These are phyloP conservation scores for Ephydatia muelleri DNA, from an alignment of 37 sponge, comb jelly and placozoan genomes.

Conservation along the genomic window DNA sequence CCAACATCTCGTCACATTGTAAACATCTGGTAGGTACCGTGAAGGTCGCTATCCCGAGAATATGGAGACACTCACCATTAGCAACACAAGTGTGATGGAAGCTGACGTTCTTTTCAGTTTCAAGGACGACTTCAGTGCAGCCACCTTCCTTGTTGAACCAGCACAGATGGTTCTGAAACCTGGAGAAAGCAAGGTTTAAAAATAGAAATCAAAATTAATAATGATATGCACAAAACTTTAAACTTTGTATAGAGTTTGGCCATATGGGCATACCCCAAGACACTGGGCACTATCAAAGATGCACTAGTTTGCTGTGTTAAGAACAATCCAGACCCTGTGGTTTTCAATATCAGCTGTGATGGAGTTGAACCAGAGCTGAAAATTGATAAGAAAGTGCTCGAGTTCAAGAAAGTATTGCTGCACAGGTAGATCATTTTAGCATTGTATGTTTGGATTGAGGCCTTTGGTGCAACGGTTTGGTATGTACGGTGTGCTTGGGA, in stretches of 20 bases:
- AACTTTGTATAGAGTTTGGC: constrained; percentile 47
- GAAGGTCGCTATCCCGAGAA: constrained; percentile 92
- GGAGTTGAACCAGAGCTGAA: constrained; percentile 93
- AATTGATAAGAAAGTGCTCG: constrained; percentile 83
- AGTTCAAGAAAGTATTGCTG: constrained; percentile 92
- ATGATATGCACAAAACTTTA: not conserved
- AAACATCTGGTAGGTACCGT: constrained; percentile 63
- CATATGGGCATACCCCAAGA: constrained; percentile 95
- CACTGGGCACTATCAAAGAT: constrained; percentile 70
- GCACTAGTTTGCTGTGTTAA: constrained; percentile 85
- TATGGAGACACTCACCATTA: constrained; percentile 88
- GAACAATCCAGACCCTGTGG: constrained; percentile 91
- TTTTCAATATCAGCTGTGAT: constrained; percentile 71
- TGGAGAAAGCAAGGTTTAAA: constrained; percentile 76
- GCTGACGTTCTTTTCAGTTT: constrained; percentile 84
- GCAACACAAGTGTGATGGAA: constrained; percentile 69
- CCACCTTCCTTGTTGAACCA: constrained; percentile 92
- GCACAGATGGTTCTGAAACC: constrained; percentile 77
- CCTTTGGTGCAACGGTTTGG: not conserved
- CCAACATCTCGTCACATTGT: too few species aligned
- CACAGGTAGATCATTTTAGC: constrained; percentile 51
- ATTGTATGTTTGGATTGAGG: not conserved
- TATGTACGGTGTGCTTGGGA: too few species aligned
- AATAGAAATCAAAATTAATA: not conserved
- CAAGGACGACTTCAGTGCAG: constrained; percentile 75